Evolutionary conservation across 2,113 vertebrate species (phyloP), one percentile per base, ranked within the genome.

Genomic region (Urocolius indicus): DNA sequence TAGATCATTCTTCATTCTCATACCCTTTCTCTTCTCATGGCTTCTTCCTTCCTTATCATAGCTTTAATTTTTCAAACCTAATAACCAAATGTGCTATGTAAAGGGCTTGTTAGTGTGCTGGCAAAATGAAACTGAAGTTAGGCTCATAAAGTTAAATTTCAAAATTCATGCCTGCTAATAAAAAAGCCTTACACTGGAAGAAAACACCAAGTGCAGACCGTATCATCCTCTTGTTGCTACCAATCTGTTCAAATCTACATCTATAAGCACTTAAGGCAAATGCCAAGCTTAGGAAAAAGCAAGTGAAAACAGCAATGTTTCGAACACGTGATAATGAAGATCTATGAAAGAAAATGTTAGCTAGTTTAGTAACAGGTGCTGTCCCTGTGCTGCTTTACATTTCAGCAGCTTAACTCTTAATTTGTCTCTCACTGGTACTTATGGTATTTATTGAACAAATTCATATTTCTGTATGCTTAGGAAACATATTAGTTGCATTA

Each of bases 181-280:
- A 69, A 87, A 85, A 85, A 67, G 48, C 38, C 48, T 81, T 93
- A 81, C 72, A 34, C 55, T 80, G 57, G 68, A 88, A 93, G 82
- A 94, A 94, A 95, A 93, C 85, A 90, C 63, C 34, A 67, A 94
- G 75, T 48, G 63, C 48, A 94, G 87, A 93, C 85, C 67, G 0
- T 29, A 86, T 90, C 75, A 78, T 94, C 79, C 66, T 96, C 88
- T 96, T 75, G 73, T 84, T 95, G 32, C 57, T 94, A 78, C 83
- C 94, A 97, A 92, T 92, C 95, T 97, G 94, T 94, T 96, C 88
- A 86, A 89, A 94, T 86, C 90, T 93, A 89, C 79, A 84, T 94
- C 88, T 90, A 88, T 71, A 87, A 94, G 93, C 65, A 90, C 82
- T 91, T 51, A 74, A 94, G 87, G 94, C 85, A 97, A 97, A 97